Base-by-base conservation (phyloP, 2,888 invertebrate species). In the Myopa testacea region DNA sequence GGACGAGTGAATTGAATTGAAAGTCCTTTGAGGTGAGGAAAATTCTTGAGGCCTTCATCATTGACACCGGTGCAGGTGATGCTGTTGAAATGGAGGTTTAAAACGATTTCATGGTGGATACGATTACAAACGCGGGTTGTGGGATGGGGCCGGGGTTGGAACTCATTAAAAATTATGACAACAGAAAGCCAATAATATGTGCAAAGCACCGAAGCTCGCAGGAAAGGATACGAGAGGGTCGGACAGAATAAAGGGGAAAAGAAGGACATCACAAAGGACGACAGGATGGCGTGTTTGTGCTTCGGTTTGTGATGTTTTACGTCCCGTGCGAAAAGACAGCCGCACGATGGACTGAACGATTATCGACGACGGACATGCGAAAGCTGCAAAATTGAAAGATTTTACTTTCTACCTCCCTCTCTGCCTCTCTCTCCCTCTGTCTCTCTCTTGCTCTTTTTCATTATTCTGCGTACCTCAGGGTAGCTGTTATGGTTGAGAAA, bases 101-200 rank as follows among this genome's bases (percentile, higher is more conserved):
- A 45, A 45, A 3, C 45, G 45, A 45, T 45, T 45, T 45, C 45
- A 45, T 45, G 45, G 6, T 3, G 10, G 10, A 45, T 45, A 26
- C 26, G 26, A 26, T 60, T 8, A 19, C n/a, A 60, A 63, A 63
- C 1, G 34, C 14, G 63, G 34, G 37, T 8, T 6, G 63, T 5
- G 63, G 5, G 37, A 63, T 7, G 60, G 60, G 60, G 60, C 6
- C 6, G 19, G 34, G 37, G 45, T 70, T 8, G 69, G 60, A 75
- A 75, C 60, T 75, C 68, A 75, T 75, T 75, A 75, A 34, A 75
- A 75, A 69, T 75, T 75, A 75, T 69, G 75, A 38, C 69, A 60
- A 60, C 69, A 69, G 55, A 69, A 68, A 68, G 69, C 60, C 68
- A 75, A 60, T 69, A 10, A 65, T n/a, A 55, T 55, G 8, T 55